A percentile compares a stretch with the other conserved stretches of the same genome.
Conservation (phyloP, 2,888 invertebrate genomes). For the Pycnomerus fuliginosus region DNA sequence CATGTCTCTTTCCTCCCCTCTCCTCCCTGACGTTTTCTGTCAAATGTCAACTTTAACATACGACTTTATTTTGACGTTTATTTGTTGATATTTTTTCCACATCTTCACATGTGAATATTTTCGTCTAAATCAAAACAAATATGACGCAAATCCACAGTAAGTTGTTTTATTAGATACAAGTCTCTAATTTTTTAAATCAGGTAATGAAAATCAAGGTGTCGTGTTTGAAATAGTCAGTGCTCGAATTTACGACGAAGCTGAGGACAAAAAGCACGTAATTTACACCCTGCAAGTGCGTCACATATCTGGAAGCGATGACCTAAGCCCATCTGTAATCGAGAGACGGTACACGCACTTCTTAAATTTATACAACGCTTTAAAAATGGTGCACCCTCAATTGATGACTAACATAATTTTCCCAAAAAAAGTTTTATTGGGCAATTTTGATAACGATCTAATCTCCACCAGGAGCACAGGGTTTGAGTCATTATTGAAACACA, state of each 20-base stretch:
- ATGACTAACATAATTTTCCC: constrained; percentile 63
- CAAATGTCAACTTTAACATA: no score
- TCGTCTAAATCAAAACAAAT: not conserved
- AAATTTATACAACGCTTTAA: constrained; percentile 63
- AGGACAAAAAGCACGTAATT: constrained; percentile 68
- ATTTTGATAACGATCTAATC: constrained; percentile 69
- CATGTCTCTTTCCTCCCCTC: no score
- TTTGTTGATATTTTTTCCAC: no score
- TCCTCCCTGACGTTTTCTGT: no score
- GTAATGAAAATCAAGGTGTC: constrained; percentile 48
- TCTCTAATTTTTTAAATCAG: constrained; percentile 25
- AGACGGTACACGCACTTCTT: constrained; percentile 73
- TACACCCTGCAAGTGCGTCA: constrained; percentile 67
- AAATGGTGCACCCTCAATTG: constrained; percentile 59
- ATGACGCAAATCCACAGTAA: constrained; percentile 23
- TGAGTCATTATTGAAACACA: constrained; percentile 61
- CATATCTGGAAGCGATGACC: constrained; percentile 59
- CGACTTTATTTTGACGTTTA: no score
- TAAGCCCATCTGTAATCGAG: constrained; percentile 63
- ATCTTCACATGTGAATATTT: no score
- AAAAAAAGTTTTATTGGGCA: constrained; percentile 63
- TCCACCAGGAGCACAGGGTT: constrained; percentile 65
- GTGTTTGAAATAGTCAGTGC: constrained; percentile 69
- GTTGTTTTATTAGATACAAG: constrained; percentile 1
- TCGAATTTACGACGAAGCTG: constrained; percentile 61